These are phyloP conservation scores for Chelonia mydas DNA, from an alignment of 2,797 vertebrate species.

Conservation along the genomic window DNA sequence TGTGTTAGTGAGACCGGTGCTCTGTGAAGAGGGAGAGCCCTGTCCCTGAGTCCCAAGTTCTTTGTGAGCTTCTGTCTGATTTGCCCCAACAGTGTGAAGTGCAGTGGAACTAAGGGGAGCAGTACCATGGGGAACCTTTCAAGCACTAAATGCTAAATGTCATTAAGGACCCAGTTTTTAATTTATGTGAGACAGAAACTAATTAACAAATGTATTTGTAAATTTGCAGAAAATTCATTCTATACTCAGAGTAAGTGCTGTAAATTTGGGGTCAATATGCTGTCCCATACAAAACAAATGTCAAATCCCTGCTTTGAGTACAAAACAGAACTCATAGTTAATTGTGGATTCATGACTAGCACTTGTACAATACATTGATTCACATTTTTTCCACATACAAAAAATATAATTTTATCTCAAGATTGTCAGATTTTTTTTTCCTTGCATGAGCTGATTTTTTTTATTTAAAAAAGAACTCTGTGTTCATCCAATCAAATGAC, in stretches of 20 bases:
- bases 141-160: background rate
- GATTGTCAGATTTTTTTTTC: background rate
- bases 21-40: background rate
- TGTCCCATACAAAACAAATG: background rate
- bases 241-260: background rate
- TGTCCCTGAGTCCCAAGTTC: background rate
- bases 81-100: background rate
- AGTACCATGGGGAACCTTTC: background rate
- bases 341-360: background rate
- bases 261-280: background rate
- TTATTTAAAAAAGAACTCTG: background rate
- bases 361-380: background rate
- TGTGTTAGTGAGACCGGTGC: background rate
- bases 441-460: background rate
- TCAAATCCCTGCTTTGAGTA: slow-evolving; percentile 10
- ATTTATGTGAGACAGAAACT: background rate
- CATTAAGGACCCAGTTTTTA: background rate
- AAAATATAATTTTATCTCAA: background rate
- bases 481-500: background rate
- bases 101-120: background rate
- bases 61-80: background rate
- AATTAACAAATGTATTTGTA: background rate
- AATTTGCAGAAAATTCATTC: background rate
- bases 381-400: background rate
- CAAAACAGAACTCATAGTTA: background rate